Evolutionary conservation across 2,888 invertebrate genomes (phyloP).

Genomic region (Euspilapteryx auroguttella): DNA sequence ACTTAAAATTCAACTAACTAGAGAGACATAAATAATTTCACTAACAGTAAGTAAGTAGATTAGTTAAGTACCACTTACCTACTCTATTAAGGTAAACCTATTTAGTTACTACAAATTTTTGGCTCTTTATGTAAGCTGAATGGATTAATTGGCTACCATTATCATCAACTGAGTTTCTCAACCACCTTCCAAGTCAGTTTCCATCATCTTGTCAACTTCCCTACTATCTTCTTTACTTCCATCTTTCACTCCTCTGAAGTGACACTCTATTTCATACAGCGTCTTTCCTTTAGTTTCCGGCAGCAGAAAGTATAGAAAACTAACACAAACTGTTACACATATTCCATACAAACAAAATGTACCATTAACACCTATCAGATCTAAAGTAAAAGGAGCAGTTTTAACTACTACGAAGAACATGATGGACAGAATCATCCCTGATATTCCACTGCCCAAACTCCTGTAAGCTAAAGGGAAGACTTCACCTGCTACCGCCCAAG

Average conservation of each 20-base stretch:
- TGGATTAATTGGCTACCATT: too few species aligned
- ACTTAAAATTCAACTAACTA: too few species aligned
- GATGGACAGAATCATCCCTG: conserved; percentile 63
- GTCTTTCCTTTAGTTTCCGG: conserved; percentile 72
- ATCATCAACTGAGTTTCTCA: conserved; percentile 22
- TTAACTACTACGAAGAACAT: conserved; percentile 70
- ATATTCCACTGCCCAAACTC: conserved; percentile 67
- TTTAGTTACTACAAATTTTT: too few species aligned
- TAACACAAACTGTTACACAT: conserved; percentile 54
- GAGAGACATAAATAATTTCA: too few species aligned
- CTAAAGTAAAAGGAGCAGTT: conserved; percentile 61
- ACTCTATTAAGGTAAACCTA: too few species aligned
- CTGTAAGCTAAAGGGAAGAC: conserved; percentile 65
- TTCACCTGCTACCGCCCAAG: conserved; percentile 75
- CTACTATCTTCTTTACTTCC: conserved; percentile 10
- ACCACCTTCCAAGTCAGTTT: conserved; percentile 35
- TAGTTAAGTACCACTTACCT: too few species aligned
- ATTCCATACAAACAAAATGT: conserved; percentile 64
- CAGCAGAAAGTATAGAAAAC: conserved; percentile 59
- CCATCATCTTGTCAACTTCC: conserved; percentile 28
- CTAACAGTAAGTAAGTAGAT: too few species aligned
- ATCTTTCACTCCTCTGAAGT: conserved; percentile 32
- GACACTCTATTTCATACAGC: conserved; percentile 66
- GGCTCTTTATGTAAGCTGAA: too few species aligned
- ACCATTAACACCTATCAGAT: conserved; percentile 52